Conservation (phyloP, 1,140 invertebrate genomes). For the Zaprionus ghesquierei region DNA sequence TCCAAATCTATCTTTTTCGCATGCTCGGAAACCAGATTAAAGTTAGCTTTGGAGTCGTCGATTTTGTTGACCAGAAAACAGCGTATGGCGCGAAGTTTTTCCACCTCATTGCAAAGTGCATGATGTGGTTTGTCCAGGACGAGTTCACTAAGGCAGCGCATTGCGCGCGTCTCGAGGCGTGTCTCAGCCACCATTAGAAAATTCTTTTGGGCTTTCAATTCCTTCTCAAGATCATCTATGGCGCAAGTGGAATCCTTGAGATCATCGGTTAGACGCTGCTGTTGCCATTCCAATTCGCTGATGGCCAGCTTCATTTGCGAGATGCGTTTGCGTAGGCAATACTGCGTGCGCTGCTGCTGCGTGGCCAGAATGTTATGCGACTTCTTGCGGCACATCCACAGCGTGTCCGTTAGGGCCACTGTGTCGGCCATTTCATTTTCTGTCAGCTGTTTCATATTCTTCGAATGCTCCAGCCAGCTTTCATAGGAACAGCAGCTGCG, state of each 20-base stretch:
- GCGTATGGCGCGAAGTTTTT: conserved; percentile 87
- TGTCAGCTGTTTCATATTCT: conserved; percentile 88
- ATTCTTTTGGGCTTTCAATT: conserved; percentile 87
- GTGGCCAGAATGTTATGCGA: conserved; percentile 89
- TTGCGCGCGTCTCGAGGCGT: conserved; percentile 88
- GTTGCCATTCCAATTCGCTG: conserved; percentile 94
- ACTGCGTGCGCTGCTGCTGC: conserved; percentile 92
- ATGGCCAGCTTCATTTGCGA: conserved; percentile 92
- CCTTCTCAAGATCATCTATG: conserved; percentile 86
- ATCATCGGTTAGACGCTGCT: conserved; percentile 91
- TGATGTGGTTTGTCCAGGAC: conserved; percentile 90
- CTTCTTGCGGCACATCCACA: conserved; percentile 88
- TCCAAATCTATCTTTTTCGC: conserved; percentile 86
- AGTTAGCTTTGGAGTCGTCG: conserved; percentile 87
- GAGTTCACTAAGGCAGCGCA: conserved; percentile 89
- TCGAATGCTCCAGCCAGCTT: conserved; percentile 91
- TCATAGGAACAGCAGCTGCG: conserved; percentile 87
- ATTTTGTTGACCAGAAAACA: conserved; percentile 87
- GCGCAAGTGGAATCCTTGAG: conserved; percentile 90
- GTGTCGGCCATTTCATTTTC: conserved; percentile 90
- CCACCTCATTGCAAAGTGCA: conserved; percentile 87
- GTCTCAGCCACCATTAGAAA: conserved; percentile 90
- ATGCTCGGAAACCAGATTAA: conserved; percentile 87
- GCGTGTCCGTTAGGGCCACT: conserved; percentile 88
- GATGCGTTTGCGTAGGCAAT: conserved; percentile 90